Percentiles rank a stretch among this genome's conserved stretches.
These are phyloP conservation scores for Galaxea fascicularis DNA, from an alignment of 92 coral and sea anemone species.

Conservation along the genomic window DNA sequence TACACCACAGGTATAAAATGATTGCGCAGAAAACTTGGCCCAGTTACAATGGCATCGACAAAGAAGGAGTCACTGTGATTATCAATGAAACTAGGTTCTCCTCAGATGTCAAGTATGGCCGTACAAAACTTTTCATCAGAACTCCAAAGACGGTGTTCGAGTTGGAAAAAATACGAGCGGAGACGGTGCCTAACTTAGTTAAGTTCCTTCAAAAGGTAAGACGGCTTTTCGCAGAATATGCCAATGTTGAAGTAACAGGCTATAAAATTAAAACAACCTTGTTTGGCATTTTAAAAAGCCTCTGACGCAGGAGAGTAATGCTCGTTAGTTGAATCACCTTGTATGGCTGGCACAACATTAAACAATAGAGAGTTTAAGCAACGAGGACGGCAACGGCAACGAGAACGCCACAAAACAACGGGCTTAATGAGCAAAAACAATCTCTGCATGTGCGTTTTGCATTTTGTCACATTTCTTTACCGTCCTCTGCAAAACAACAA, in stretches of 20 bases:
- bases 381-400: too few species aligned
- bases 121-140: slow-evolving; percentile 90
- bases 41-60: slow-evolving; percentile 75
- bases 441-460: too few species aligned
- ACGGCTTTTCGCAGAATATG: not conserved
- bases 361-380: too few species aligned
- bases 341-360: too few species aligned
- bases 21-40: slow-evolving; percentile 88
- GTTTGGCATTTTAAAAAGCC: not conserved
- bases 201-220: slow-evolving; percentile 87
- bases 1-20: slow-evolving; percentile 96
- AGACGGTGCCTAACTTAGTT: slow-evolving; percentile 79
- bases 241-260: not conserved
- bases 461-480: too few species aligned
- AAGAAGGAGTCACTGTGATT: slow-evolving; percentile 77
- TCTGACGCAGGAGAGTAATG: too few species aligned
- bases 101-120: slow-evolving; percentile 88
- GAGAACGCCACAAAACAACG: too few species aligned
- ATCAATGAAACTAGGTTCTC: slow-evolving; percentile 67
- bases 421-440: too few species aligned
- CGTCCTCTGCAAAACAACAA: too few species aligned
- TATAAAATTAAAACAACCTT: not conserved
- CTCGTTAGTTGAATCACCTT: too few species aligned
- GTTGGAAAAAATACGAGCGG: slow-evolving; percentile 81
- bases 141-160: slow-evolving; percentile 92